phyloP scores from a whole-genome alignment of 2,797 vertebrate genomes.

The Heterohyrax brucei region DNA sequence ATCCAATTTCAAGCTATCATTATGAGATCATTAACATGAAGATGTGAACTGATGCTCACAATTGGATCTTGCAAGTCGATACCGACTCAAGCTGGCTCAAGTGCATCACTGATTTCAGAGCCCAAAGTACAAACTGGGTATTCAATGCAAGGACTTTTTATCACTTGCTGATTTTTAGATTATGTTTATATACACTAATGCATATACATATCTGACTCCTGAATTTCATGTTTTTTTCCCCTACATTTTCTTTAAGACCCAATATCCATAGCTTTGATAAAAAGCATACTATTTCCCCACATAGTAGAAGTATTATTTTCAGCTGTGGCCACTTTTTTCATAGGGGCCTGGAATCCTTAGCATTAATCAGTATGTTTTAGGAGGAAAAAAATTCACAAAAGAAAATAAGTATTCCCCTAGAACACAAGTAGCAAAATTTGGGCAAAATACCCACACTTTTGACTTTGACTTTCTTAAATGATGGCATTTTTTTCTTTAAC shows the following conservation, averaged over 20 bases:
- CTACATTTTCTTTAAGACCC: neutral
- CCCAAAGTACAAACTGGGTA: neutral
- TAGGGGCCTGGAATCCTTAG: neutral
- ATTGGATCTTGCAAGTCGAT: neutral
- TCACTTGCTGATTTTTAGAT: neutral
- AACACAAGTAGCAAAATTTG: neutral
- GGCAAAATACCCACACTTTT: conserved; percentile 48
- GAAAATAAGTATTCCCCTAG: neutral
- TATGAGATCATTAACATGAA: neutral
- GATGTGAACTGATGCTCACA: neutral
- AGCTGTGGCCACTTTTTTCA: neutral
- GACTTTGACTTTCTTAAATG: neutral
- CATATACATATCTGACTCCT: neutral
- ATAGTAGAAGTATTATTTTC: conserved; percentile 27
- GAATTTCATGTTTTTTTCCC: neutral
- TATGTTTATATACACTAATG: neutral
- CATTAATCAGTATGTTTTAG: conserved; percentile 16
- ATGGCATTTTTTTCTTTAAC: conserved; percentile 1
- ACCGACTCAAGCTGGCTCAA: neutral
- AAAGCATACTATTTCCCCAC: neutral
- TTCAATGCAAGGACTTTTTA: neutral
- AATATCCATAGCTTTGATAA: neutral
- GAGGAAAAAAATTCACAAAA: neutral
- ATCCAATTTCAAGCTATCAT: neutral
- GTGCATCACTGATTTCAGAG: neutral